Conservation (phyloP, 2,113 vertebrate species). For the Brachionichthys hirsutus region DNA sequence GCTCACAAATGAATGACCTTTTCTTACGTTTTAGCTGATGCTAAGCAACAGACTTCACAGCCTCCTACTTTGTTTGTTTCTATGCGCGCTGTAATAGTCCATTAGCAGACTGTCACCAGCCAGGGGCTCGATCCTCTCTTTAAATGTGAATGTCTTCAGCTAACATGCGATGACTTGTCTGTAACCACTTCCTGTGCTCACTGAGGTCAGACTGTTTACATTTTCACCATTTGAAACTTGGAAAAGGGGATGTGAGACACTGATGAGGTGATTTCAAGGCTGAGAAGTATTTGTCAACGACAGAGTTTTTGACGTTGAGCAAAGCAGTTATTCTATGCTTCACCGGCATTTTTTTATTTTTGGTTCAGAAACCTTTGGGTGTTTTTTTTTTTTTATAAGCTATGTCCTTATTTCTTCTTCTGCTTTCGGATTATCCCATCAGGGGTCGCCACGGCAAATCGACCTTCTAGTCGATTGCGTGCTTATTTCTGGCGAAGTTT, state of each 20-base stretch:
- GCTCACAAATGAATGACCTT: background rate
- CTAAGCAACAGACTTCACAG: no score
- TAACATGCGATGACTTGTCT: conserved; percentile 43
- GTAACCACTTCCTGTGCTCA: conserved; percentile 60
- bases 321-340: conserved; percentile 25
- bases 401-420: no score
- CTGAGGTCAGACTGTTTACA: conserved; percentile 63
- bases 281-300: conserved; percentile 16
- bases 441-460: no score
- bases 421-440: no score
- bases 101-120: conserved; percentile 15
- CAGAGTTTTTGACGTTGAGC: conserved; percentile 3
- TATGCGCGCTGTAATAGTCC: conserved; percentile 15
- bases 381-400: no score
- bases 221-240: conserved; percentile 26
- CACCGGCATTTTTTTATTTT: conserved; percentile 40
- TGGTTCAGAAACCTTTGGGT: background rate
- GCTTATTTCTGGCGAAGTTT: no score
- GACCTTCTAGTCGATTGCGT: no score
- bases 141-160: conserved; percentile 63
- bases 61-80: no score
- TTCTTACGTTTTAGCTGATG: no score
- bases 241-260: conserved; percentile 4
- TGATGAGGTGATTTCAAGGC: conserved; percentile 13
- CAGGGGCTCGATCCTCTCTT: conserved; percentile 29